Evolutionary conservation across 2,797 vertebrate species (phyloP).

Genomic region (Neosilurus hyrtlii): DNA sequence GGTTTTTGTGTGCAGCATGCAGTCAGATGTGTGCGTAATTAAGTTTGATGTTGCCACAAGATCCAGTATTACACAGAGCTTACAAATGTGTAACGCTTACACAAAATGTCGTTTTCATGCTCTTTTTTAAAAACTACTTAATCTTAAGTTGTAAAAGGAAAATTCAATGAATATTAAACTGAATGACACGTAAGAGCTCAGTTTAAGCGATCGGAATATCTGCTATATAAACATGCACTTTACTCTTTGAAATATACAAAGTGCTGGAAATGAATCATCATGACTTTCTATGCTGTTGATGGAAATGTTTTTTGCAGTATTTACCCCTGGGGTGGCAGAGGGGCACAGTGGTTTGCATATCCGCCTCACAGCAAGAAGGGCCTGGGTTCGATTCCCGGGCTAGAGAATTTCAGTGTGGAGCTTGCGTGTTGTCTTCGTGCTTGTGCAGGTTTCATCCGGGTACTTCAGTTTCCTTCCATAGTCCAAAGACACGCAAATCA

Average conservation of each 20-base stretch:
- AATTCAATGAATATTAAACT: not conserved
- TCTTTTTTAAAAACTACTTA: too few species aligned
- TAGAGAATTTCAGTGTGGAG: too few species aligned
- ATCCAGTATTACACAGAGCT: not conserved
- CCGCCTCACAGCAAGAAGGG: too few species aligned
- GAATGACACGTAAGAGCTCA: not conserved
- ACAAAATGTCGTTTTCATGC: not conserved
- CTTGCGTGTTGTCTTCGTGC: too few species aligned
- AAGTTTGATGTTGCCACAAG: not conserved
- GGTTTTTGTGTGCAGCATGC: not conserved
- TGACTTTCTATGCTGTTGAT: too few species aligned
- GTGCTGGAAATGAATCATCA: not conserved
- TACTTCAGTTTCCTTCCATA: too few species aligned
- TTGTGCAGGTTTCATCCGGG: too few species aligned
- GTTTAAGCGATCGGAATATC: not conserved
- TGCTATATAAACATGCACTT: not conserved
- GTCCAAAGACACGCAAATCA: too few species aligned
- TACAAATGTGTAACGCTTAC: not conserved
- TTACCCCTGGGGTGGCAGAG: too few species aligned
- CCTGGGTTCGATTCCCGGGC: too few species aligned
- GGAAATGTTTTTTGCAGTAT: too few species aligned
- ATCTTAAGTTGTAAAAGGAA: not conserved
- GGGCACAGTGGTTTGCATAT: too few species aligned
- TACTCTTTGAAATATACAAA: not conserved
- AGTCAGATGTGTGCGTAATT: not conserved